Percentiles rank a stretch among this genome's conserved stretches.
These are phyloP conservation scores for Arenicola marina DNA, from an alignment of 2,888 invertebrate species.

Conservation along the genomic window DNA sequence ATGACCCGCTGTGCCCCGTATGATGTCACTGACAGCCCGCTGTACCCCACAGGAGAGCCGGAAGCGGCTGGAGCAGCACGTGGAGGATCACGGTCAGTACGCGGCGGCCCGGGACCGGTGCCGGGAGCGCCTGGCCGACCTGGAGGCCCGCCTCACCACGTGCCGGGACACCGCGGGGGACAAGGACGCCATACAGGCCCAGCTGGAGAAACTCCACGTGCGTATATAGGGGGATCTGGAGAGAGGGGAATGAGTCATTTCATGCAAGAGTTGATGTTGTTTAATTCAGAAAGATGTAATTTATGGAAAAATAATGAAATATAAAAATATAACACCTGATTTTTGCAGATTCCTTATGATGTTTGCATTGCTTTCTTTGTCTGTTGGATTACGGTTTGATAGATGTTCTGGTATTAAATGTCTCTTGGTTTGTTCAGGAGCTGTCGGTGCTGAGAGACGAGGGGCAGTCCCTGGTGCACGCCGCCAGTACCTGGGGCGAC, in stretches of 20 bases:
- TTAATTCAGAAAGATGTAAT: too few species aligned
- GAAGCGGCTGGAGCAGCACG: constrained; percentile 72
- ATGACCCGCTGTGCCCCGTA: too few species aligned
- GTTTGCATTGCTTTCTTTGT: too few species aligned
- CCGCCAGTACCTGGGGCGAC: constrained; percentile 88
- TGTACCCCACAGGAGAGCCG: constrained; percentile 42
- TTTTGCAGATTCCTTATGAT: too few species aligned
- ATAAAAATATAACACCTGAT: too few species aligned
- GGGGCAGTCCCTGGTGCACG: constrained; percentile 85
- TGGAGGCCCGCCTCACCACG: constrained; percentile 69
- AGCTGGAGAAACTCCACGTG: constrained; percentile 53
- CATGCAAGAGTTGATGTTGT: too few species aligned
- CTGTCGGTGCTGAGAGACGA: constrained; percentile 89
- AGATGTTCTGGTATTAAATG: too few species aligned
- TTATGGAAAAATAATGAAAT: too few species aligned
- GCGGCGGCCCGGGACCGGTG: constrained; percentile 77
- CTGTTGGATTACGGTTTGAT: too few species aligned
- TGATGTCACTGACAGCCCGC: too few species aligned
- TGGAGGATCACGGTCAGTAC: constrained; percentile 85
- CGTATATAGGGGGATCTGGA: too few species aligned
- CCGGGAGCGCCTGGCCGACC: constrained; percentile 85
- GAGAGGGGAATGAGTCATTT: too few species aligned
- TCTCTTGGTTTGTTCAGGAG: constrained; percentile 74
- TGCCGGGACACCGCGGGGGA: constrained; percentile 65
- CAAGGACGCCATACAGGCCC: constrained; percentile 49